These are phyloP conservation scores for Megaceryle alcyon DNA, from an alignment of 2,797 vertebrate genomes.

Conservation along the genomic window DNA sequence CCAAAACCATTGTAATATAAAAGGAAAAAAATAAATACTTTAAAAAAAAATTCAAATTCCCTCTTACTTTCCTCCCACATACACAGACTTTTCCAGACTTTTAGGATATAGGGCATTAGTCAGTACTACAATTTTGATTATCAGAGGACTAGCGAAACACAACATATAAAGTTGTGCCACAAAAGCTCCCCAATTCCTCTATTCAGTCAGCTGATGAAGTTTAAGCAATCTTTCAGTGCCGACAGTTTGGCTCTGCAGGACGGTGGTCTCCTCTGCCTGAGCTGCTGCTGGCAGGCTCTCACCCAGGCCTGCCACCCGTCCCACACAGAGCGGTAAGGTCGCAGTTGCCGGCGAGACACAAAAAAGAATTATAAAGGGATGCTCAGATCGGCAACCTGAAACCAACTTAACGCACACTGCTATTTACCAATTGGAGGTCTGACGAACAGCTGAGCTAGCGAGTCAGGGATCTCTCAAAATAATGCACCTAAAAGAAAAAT, in stretches of 20 bases:
- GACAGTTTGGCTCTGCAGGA: neutral
- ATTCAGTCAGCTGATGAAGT: accelerated
- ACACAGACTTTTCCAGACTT: neutral
- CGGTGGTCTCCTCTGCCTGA: neutral
- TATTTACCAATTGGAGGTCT: neutral
- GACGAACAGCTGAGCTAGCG: neutral
- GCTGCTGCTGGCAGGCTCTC: neutral
- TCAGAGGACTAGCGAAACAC: neutral
- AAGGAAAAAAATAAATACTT: neutral
- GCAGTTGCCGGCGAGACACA: neutral
- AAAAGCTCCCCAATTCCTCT: neutral
- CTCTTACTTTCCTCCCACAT: neutral
- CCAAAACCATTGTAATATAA: accelerated
- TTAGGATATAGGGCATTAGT: neutral
- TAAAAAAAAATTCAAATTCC: accelerated
- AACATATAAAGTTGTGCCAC: neutral
- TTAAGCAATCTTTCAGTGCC: neutral
- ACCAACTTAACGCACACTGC: neutral
- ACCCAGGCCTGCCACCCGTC: neutral
- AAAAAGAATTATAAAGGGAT: neutral
- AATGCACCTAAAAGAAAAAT: neutral
- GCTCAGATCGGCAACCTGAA: neutral
- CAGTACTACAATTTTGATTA: neutral
- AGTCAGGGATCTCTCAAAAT: too few relatives aligned
- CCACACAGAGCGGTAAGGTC: neutral